phyloP scores from a whole-genome alignment of 2,888 invertebrate species.

The Athalia cordata region DNA sequence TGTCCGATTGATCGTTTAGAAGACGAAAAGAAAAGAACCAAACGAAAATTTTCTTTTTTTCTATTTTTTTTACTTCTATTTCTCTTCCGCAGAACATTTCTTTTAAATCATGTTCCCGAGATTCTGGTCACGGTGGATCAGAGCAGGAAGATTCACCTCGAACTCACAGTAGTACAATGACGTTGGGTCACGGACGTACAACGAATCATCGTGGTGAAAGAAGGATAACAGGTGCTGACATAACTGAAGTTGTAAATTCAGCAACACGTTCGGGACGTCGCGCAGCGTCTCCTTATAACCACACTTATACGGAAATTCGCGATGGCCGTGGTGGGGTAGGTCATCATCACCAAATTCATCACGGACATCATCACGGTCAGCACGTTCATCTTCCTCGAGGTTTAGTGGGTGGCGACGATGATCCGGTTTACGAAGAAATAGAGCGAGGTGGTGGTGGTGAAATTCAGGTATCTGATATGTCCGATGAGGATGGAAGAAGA shows the following conservation, averaged over 20 bases:
- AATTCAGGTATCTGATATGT: constrained; percentile 85
- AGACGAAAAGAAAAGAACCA: no score
- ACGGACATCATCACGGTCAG: constrained; percentile 76
- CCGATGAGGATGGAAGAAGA: constrained; percentile 85
- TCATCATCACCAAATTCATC: constrained; percentile 69
- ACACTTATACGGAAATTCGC: constrained; percentile 86
- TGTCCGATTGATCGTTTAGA: neutral
- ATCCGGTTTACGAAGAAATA: constrained; percentile 89
- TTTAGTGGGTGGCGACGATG: constrained; percentile 75
- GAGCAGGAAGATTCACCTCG: constrained; percentile 82
- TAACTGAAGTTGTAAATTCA: constrained; percentile 74
- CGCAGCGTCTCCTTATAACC: constrained; percentile 79
- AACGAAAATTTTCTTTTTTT: neutral
- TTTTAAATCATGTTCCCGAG: constrained; percentile 85
- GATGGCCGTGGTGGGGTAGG: constrained; percentile 74
- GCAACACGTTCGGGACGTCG: constrained; percentile 72
- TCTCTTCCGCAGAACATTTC: constrained; percentile 84
- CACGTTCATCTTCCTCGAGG: constrained; percentile 74
- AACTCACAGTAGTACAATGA: constrained; percentile 74
- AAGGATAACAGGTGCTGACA: constrained; percentile 56
- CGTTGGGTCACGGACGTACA: constrained; percentile 68
- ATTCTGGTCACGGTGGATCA: constrained; percentile 80
- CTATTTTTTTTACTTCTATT: constrained; percentile 49
- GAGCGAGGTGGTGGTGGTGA: constrained; percentile 78
- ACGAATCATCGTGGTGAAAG: constrained; percentile 51